These are phyloP conservation scores for Lophius americanus DNA, from an alignment of 2,797 vertebrate genomes.

Conservation along the genomic window DNA sequence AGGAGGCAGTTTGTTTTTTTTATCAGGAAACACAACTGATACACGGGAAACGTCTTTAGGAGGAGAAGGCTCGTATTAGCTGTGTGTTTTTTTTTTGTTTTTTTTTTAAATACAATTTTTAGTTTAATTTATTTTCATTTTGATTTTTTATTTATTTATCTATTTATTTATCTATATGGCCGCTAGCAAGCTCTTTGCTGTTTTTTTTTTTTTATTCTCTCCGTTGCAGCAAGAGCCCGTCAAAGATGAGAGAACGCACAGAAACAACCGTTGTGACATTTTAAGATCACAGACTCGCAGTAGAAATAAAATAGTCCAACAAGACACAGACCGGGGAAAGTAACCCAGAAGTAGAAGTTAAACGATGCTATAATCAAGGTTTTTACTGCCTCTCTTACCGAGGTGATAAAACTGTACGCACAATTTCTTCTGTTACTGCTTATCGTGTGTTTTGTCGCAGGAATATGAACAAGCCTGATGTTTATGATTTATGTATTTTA, in stretches of 20 bases:
- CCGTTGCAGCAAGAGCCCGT: slow-evolving; percentile 67
- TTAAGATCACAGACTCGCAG: slow-evolving; percentile 60
- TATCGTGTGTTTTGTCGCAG: no score
- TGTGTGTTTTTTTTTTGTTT: no score
- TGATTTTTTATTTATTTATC: no score
- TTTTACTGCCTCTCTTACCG: slow-evolving; percentile 13
- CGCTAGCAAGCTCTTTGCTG: slow-evolving; percentile 45
- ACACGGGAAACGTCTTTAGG: slow-evolving; percentile 39
- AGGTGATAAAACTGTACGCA: no score
- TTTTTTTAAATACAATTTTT: no score
- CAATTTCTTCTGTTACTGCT: no score
- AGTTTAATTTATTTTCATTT: no score
- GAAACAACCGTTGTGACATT: slow-evolving; percentile 70
- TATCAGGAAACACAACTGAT: slow-evolving; percentile 41
- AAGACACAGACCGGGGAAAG: slow-evolving; percentile 48
- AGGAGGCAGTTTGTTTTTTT: slow-evolving; percentile 34
- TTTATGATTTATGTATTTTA: no score
- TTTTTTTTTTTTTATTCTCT: slow-evolving; percentile 70
- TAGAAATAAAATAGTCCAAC: slow-evolving; percentile 39
- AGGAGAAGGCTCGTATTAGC: slow-evolving; percentile 14
- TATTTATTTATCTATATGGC: slow-evolving; percentile 15
- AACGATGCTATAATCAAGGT: slow-evolving; percentile 27
- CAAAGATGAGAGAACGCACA: slow-evolving; percentile 72
- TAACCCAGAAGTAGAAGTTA: slow-evolving; percentile 26
- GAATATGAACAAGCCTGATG: no score